Evolutionary conservation across 2,797 vertebrate genomes (phyloP).

Genomic region (Myotis vivesi): DNA sequence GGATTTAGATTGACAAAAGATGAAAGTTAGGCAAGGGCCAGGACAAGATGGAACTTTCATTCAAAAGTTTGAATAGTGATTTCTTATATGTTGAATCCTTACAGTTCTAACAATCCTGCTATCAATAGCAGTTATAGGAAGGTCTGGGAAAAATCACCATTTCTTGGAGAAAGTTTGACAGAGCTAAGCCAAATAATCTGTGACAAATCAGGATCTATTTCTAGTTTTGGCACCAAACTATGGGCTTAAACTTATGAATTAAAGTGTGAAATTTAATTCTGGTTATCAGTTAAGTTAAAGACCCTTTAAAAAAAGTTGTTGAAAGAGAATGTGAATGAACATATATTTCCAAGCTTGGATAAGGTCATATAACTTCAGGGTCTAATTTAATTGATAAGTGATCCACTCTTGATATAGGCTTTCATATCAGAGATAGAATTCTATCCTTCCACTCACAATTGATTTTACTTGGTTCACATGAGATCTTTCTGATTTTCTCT

Average conservation of each 20-base stretch:
- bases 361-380: background rate
- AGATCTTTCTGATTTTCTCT: constrained; percentile 21
- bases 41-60: background rate
- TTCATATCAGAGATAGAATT: constrained; percentile 9
- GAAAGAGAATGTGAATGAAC: constrained; percentile 43
- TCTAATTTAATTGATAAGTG: constrained; percentile 16
- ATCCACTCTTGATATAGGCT: background rate
- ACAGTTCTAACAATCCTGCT: background rate
- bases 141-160: background rate
- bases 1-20: background rate
- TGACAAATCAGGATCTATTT: background rate
- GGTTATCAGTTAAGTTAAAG: constrained; percentile 29
- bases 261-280: background rate
- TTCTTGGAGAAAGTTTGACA: background rate
- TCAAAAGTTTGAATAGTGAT: background rate
- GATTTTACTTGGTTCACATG: constrained; percentile 33
- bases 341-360: background rate
- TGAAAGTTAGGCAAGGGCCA: background rate
- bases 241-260: background rate
- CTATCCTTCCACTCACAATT: background rate
- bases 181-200: background rate
- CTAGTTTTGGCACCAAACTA: background rate
- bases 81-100: background rate
- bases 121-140: background rate
- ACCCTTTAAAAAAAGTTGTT: background rate